Percentiles rank a stretch among this genome's conserved stretches.
Evolutionary conservation across 2,888 invertebrate genomes (phyloP).

Genomic region (Entomobrya multifasciata): DNA sequence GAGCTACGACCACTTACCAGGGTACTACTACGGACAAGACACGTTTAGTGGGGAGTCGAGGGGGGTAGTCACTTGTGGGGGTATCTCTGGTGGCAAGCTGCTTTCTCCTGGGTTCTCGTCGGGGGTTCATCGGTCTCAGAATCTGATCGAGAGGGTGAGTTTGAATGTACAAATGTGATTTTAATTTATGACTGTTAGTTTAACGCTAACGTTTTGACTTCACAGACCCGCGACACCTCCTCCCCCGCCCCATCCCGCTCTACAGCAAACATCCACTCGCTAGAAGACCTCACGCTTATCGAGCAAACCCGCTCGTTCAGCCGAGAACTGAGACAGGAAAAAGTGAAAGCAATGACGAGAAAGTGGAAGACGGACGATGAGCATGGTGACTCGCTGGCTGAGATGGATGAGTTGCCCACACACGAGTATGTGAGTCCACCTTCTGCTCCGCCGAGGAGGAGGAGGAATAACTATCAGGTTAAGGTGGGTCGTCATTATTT

Average conservation of each 20-base stretch:
- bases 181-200: too few relatives aligned
- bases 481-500: too few relatives aligned
- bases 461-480: slow-evolving; percentile 53
- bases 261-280: neutral
- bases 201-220: too few relatives aligned
- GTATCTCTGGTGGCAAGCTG: neutral
- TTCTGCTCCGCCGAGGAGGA: neutral
- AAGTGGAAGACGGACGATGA: slow-evolving; percentile 53
- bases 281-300: slow-evolving; percentile 21
- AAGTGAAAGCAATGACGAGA: slow-evolving; percentile 30
- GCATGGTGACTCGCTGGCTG: slow-evolving; percentile 71
- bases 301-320: slow-evolving; percentile 45
- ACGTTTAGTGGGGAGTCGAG: slow-evolving; percentile 33
- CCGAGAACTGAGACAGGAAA: slow-evolving; percentile 37
- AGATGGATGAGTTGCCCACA: slow-evolving; percentile 75
- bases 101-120: slow-evolving; percentile 16
- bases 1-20: slow-evolving; percentile 29
- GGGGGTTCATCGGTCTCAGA: neutral
- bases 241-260: neutral
- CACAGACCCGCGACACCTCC: neutral
- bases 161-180: too few relatives aligned
- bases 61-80: slow-evolving; percentile 31
- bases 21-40: slow-evolving; percentile 30
- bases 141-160: slow-evolving; percentile 13
- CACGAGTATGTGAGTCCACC: slow-evolving; percentile 64